Base-by-base conservation (phyloP, 2,888 invertebrate genomes). In the Drosophila neonasuta region DNA sequence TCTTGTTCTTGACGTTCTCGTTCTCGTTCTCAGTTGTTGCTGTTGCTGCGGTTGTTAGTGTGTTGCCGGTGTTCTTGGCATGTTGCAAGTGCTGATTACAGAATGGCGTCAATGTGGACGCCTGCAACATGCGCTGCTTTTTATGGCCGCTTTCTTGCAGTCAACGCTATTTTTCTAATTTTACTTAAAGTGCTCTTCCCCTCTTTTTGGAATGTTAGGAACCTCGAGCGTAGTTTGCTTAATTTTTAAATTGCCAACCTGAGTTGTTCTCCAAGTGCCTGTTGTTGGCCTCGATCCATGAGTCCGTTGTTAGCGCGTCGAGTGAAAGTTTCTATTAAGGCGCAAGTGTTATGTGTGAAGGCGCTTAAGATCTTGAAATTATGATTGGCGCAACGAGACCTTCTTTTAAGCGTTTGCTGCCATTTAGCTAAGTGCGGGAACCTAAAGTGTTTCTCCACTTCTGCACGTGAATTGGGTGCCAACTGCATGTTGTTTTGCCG, bases 41-140 rank as follows among this genome's bases (percentile, higher is more conserved):
- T 42, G 36, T 17, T 29, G 56, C 17, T 55, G 30, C 39, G 24
- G 54, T 42, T 66, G 51, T 50, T 55, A 41, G 39, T 55, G 52
- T 56, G 52, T 56, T 64, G 63, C 29, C 30, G 51, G 11, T 55
- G 65, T 73, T 73, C 64, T 54, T 80, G 64, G 59, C 73, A 64
- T 76, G 82, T 73, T 79, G 66, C 76, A 83, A 83, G 74, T 71
- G 84, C 84, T 83, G 80, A 80, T 80, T 80, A 79, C 69, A 48
- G 62, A 57, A 68, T 60, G 68, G 63, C 72, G 69, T 67, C 72
- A 64, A 69, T 77, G 70, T 74, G 67, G 57, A 69, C 79, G 77
- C 65, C 80, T 77, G 79, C 73, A 70, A 66, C 74, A 69, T 59
- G 67, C 62, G 65, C 70, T 74, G 58, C 60, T 79, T 80, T 83